Percentiles rank a stretch among this genome's conserved stretches.
Evolutionary conservation across 2,797 vertebrate species (phyloP).

Genomic region (Mycteria americana): DNA sequence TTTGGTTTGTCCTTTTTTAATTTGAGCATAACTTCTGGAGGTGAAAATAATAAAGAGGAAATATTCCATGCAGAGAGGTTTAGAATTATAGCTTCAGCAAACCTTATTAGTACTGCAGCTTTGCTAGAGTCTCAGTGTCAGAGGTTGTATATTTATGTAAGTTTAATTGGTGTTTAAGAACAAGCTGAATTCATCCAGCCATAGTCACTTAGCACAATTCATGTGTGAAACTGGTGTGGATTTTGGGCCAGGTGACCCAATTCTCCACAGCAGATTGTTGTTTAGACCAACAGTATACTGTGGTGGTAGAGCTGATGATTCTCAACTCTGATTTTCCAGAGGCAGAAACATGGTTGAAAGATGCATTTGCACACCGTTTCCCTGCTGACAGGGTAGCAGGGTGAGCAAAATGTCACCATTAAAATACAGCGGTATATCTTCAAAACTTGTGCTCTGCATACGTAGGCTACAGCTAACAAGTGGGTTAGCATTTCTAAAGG

Average conservation of each 20-base stretch:
- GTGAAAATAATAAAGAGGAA: not conserved
- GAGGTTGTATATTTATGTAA: constrained; percentile 17
- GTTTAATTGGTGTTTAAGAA: constrained; percentile 4
- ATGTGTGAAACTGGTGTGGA: not conserved
- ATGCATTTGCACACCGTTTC: rapidly evolving
- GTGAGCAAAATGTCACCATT: not conserved
- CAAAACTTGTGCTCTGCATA: not conserved
- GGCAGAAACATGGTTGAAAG: not conserved
- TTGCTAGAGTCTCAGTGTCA: not conserved
- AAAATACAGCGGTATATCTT: not conserved
- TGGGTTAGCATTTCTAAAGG: not conserved
- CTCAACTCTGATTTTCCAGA: not conserved
- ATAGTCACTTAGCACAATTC: not conserved
- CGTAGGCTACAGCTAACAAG: not conserved
- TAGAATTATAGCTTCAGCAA: constrained; percentile 15
- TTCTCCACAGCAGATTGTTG: not conserved
- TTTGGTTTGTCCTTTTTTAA: constrained; percentile 7
- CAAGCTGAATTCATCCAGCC: not conserved
- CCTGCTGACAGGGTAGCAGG: not conserved
- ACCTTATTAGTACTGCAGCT: constrained; percentile 8
- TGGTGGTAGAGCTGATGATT: not conserved
- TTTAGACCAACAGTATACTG: not conserved
- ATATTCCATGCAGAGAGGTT: not conserved
- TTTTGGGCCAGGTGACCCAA: not conserved
- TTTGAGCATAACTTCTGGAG: constrained; percentile 10